Percentiles rank a stretch among this genome's conserved stretches.
phyloP scores from a whole-genome alignment of 2,113 vertebrate species.

The Sterrhoptilus dennistouni region DNA sequence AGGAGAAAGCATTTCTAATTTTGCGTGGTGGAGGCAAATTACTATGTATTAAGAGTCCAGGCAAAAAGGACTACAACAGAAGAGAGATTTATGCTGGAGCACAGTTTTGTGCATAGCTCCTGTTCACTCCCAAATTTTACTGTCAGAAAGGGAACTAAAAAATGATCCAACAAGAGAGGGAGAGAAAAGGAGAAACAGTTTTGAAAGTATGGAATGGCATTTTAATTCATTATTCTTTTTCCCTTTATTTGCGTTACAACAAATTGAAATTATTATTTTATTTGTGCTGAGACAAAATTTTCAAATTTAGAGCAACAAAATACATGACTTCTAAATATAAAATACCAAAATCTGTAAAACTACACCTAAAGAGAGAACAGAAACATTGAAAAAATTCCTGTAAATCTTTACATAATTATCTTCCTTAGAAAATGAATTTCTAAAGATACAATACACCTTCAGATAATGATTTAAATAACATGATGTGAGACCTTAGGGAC shows the following conservation, averaged over 20 bases:
- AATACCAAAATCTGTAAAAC: not conserved
- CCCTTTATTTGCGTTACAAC: not conserved
- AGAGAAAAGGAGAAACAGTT: not conserved
- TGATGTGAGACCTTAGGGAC: not conserved
- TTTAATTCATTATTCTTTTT: not conserved
- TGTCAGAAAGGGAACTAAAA: not conserved
- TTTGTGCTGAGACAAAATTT: not conserved
- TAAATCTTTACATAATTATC: not conserved
- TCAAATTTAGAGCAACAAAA: not conserved
- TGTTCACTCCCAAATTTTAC: not conserved
- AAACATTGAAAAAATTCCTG: not conserved
- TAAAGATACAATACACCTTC: not conserved
- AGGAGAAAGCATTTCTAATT: constrained; percentile 37
- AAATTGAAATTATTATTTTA: not conserved
- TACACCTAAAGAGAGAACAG: not conserved
- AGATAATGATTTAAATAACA: not conserved
- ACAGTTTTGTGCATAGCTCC: not conserved
- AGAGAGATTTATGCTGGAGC: not conserved
- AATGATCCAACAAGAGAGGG: not conserved
- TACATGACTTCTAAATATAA: not conserved
- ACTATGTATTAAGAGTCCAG: not conserved
- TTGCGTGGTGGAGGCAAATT: constrained; percentile 26
- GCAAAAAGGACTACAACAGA: not conserved
- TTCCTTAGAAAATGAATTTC: not conserved
- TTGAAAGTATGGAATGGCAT: not conserved